Evolutionary conservation across 1,140 invertebrate genomes (phyloP).

Genomic region (Lamellibrachia luymesi): DNA sequence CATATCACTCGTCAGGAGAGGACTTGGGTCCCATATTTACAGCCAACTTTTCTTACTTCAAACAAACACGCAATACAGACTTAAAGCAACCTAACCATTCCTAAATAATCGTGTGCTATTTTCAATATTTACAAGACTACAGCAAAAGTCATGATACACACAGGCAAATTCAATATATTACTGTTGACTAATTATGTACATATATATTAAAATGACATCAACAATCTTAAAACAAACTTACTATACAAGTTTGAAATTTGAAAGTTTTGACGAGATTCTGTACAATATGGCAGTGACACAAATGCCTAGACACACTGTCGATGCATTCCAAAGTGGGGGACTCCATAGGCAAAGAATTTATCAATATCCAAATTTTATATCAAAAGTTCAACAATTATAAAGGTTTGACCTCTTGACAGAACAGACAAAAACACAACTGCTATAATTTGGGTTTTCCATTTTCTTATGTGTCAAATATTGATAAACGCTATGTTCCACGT

Average conservation of each 20-base stretch:
- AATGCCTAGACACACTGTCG: not conserved
- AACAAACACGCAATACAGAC: not conserved
- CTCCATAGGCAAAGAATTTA: not conserved
- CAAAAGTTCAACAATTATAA: not conserved
- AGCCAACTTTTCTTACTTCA: not conserved
- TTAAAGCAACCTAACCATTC: not conserved
- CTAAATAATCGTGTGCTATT: not conserved
- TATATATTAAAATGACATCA: not conserved
- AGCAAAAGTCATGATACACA: not conserved
- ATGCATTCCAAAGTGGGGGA: not conserved
- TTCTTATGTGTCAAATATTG: not conserved
- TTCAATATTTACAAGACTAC: conserved; percentile 1
- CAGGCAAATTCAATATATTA: not conserved
- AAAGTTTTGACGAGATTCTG: not conserved
- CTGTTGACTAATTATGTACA: not conserved
- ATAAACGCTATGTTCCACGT: not conserved
- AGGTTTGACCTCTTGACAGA: not conserved
- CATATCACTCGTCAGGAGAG: not conserved
- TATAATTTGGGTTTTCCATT: not conserved
- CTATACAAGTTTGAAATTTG: not conserved
- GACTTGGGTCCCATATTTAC: not conserved
- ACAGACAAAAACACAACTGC: not conserved
- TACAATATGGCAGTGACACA: not conserved
- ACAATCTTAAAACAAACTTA: not conserved
- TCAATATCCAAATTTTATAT: not conserved